Base-by-base conservation (phyloP, 2,113 vertebrate species). In the Antechinus stuartii region DNA sequence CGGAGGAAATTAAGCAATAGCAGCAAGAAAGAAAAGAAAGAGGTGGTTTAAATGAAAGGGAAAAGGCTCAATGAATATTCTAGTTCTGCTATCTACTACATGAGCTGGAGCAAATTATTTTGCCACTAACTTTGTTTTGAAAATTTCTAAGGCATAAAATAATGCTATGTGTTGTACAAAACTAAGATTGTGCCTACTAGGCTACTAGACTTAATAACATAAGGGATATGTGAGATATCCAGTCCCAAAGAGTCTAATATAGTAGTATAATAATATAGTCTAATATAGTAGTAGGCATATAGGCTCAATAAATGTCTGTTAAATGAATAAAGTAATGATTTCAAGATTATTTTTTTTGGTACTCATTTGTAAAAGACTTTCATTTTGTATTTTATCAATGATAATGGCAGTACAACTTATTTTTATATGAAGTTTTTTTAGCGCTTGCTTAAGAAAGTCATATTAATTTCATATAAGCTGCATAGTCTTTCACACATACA, bases 301-400 rank as follows among this genome's bases (percentile, higher is more conserved):
- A 46, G 91, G 84, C 56, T 94, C 90, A 57, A 54, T 19, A 91
- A 49, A 68, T 47, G 22, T 42, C 54, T 1, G 30, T 89, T 93
- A 93, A 56, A 92, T 95, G 2, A 95, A 30, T 92, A 91, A 93
- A n/a, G 90, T 93, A 54, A 42, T 84, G 1, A 42, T 50, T 76
- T 42, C 26, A 89, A 55, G 90, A 9, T 42, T 42, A 42, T 2
- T 91, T 95, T 49, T 35, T 14, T 6, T 6, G 49, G 4, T 93
- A 12, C 55, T 94, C 23, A 92, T 92, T 96, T 93, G 6, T 14
- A 93, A 89, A 91, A 76, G 61, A 68, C 12, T 49, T 49, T 49
- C 49, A 49, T 49, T 49, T 68, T 68, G 12, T 89, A 68, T 2
- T 92, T 95, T 89, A 55, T 14, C 5, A 92, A 84, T 42, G 16